A percentile compares a stretch with the other conserved stretches of the same genome.
Evolutionary conservation across 2,797 vertebrate genomes (phyloP).

Genomic region (Lagodon rhomboides): DNA sequence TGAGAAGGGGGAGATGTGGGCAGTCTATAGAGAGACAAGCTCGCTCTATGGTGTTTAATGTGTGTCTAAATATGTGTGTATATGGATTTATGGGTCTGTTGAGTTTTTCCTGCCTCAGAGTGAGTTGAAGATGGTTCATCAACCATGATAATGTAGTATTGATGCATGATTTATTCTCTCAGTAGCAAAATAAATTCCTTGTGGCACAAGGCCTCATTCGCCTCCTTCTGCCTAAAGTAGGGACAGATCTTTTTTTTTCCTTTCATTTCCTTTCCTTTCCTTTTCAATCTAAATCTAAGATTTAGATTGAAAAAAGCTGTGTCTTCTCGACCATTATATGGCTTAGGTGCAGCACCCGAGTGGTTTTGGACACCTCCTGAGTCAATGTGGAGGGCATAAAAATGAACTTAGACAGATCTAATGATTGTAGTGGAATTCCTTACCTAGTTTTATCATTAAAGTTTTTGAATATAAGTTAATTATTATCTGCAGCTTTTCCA

Average conservation of each 20-base stretch:
- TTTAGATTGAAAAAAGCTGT: neutral
- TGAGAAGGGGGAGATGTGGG: constrained; percentile 24
- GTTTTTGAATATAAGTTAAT: no score
- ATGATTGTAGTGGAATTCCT: no score
- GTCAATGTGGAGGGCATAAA: no score
- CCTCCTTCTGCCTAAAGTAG: neutral
- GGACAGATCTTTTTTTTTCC: neutral
- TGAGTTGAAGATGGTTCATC: constrained; percentile 16
- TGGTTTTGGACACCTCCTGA: no score
- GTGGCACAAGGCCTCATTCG: constrained; percentile 1
- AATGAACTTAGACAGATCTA: no score
- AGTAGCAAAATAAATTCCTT: constrained; percentile 16
- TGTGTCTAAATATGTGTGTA: constrained; percentile 4
- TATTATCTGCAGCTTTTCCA: no score
- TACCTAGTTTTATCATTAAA: no score
- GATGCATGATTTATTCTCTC: constrained; percentile 12
- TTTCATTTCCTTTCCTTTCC: no score
- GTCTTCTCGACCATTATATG: no score
- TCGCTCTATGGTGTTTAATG: constrained; percentile 20
- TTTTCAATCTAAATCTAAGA: neutral
- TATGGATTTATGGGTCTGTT: constrained; percentile 17
- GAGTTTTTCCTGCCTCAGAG: constrained; percentile 16
- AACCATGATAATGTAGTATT: neutral
- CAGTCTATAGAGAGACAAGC: constrained; percentile 30
- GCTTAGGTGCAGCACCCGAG: no score